Evolutionary conservation across 2,797 vertebrate genomes (phyloP).

Genomic region (Nothura maculosa): DNA sequence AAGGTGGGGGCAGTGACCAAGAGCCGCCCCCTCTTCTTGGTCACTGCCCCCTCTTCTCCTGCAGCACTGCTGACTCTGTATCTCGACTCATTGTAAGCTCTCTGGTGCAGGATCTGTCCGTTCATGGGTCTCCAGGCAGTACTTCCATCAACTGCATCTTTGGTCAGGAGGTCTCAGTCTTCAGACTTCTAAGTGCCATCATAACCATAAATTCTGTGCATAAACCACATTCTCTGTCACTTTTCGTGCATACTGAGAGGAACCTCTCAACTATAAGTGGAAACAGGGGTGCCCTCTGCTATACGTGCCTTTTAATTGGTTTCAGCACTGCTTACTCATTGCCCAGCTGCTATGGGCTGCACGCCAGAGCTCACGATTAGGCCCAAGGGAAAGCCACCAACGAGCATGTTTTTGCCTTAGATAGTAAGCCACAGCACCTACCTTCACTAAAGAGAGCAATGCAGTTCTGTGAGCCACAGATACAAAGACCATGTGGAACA

Average conservation of each 20-base stretch:
- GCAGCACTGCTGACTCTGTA: not conserved
- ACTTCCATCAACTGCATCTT: not conserved
- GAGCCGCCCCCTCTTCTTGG: not conserved
- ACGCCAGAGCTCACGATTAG: not conserved
- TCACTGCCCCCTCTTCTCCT: accelerated
- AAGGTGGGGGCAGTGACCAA: not conserved
- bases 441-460: slow-evolving; percentile 25
- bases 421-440: slow-evolving; percentile 25
- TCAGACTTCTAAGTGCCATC: no score
- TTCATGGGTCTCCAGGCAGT: not conserved
- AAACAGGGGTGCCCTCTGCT: not conserved
- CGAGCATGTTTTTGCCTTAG: not conserved
- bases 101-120: not conserved
- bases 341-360: slow-evolving; percentile 52
- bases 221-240: not conserved
- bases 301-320: slow-evolving; percentile 39
- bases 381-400: slow-evolving; percentile 32
- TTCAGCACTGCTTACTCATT: slow-evolving; percentile 67
- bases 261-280: not conserved
- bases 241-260: not conserved
- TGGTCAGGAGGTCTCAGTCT: no score
- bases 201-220: not conserved
- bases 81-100: not conserved
- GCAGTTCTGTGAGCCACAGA: not conserved
- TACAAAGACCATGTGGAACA: not conserved